These are phyloP conservation scores for Nymphicus hollandicus DNA, from an alignment of 2,113 vertebrate genomes.

Conservation along the genomic window DNA sequence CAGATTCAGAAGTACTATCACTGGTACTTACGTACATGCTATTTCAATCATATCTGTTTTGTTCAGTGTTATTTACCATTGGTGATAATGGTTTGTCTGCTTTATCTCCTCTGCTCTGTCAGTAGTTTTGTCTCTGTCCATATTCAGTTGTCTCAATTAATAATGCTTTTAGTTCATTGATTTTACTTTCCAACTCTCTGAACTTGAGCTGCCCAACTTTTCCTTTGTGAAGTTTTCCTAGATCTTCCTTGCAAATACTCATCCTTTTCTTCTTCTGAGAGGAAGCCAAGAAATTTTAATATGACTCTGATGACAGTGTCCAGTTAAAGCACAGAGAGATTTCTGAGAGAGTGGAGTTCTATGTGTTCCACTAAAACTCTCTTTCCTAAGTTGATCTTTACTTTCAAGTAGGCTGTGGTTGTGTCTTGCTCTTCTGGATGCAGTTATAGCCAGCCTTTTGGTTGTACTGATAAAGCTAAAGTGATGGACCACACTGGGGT, in stretches of 20 bases:
- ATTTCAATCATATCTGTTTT: constrained; percentile 37
- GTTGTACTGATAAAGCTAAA: background rate
- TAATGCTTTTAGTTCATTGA: constrained; percentile 25
- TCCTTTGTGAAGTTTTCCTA: background rate
- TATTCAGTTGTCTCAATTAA: constrained; percentile 34
- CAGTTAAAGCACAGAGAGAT: background rate
- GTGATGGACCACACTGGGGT: background rate
- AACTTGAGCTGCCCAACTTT: background rate
- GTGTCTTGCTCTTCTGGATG: background rate
- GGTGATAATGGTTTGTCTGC: constrained; percentile 47
- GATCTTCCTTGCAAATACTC: background rate
- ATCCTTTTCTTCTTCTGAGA: background rate
- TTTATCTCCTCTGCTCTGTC: constrained; percentile 37
- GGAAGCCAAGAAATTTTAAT: background rate
- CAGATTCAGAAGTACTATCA: constrained; percentile 41
- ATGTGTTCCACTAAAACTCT: background rate
- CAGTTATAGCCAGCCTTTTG: background rate
- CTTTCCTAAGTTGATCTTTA: background rate
- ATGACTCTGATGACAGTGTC: background rate
- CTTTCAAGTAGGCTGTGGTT: background rate
- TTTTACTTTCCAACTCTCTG: constrained; percentile 21
- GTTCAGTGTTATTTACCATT: constrained; percentile 29
- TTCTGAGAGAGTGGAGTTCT: background rate
- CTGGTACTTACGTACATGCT: constrained; percentile 18
- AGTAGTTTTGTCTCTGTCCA: background rate